A percentile compares a stretch with the other conserved stretches of the same genome.
These are phyloP conservation scores for Drosophila mojavensis DNA, from an alignment of 1,140 invertebrate species.

Conservation along the genomic window DNA sequence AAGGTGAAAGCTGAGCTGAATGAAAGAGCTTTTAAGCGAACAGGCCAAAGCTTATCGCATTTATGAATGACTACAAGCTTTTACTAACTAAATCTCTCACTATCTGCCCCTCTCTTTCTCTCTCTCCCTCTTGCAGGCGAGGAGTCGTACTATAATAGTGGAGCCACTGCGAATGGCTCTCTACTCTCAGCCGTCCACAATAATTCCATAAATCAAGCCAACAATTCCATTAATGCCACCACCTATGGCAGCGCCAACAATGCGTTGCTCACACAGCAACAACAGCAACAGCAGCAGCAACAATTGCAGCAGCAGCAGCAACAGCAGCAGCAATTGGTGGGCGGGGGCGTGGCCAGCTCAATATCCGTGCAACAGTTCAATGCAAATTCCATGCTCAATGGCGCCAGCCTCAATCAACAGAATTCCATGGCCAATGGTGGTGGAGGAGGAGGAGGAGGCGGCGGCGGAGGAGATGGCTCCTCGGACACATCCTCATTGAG, in stretches of 20 bases:
- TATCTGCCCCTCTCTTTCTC: not conserved
- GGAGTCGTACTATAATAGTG: slow-evolving; percentile 76
- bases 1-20: slow-evolving; percentile 38
- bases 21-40: slow-evolving; percentile 4
- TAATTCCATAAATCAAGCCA: slow-evolving; percentile 82
- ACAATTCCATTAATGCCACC: slow-evolving; percentile 78
- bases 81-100: slow-evolving; percentile 3
- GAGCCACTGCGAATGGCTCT: slow-evolving; percentile 74
- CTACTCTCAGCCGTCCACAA: slow-evolving; percentile 81
- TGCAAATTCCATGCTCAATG: slow-evolving; percentile 67
- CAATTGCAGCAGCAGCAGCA: slow-evolving; percentile 44
- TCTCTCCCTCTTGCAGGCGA: slow-evolving; percentile 58
- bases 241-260: slow-evolving; percentile 69
- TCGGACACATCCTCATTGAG: slow-evolving; percentile 83
- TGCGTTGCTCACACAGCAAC: slow-evolving; percentile 61
- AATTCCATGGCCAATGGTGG: slow-evolving; percentile 74
- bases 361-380: slow-evolving; percentile 84
- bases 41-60: slow-evolving; percentile 31
- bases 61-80: slow-evolving; percentile 61
- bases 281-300: slow-evolving; percentile 49
- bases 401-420: slow-evolving; percentile 53
- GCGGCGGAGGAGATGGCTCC: slow-evolving; percentile 82
- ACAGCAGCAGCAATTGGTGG: slow-evolving; percentile 51
- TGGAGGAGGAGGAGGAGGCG: slow-evolving; percentile 65
- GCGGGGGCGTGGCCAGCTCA: slow-evolving; percentile 71